phyloP scores from a whole-genome alignment of 2,888 invertebrate genomes.

The Acrocera orbiculus region DNA sequence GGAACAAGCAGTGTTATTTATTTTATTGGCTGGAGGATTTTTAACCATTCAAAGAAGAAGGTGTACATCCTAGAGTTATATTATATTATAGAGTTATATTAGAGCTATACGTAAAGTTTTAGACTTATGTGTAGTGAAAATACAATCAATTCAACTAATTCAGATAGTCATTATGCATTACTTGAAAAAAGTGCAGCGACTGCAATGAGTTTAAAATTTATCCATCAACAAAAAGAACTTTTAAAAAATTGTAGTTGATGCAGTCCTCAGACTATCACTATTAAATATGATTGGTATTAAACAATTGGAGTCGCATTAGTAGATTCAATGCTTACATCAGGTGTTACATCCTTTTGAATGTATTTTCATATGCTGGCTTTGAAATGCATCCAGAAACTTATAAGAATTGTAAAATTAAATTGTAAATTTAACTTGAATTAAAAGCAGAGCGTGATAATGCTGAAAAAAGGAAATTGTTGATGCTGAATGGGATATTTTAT shows the following conservation, averaged over 20 bases:
- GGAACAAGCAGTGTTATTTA: slow-evolving; percentile 95
- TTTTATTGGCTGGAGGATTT: slow-evolving; percentile 87
- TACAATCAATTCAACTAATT: slow-evolving; percentile 45
- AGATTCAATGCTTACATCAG: slow-evolving; percentile 73
- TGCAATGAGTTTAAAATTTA: slow-evolving; percentile 91
- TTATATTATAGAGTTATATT: no score
- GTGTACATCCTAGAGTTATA: slow-evolving; percentile 81
- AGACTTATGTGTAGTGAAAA: slow-evolving; percentile 59
- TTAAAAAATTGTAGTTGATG: slow-evolving; percentile 93
- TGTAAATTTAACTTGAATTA: slow-evolving; percentile 90
- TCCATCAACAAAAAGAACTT: slow-evolving; percentile 90
- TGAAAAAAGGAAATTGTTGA: slow-evolving; percentile 94
- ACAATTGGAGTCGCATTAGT: slow-evolving; percentile 77
- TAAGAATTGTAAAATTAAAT: slow-evolving; percentile 74
- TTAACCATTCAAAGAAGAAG: slow-evolving; percentile 89
- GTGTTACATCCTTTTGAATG: slow-evolving; percentile 98
- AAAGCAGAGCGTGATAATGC: slow-evolving; percentile 98
- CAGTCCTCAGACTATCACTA: slow-evolving; percentile 78
- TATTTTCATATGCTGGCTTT: slow-evolving; percentile 98
- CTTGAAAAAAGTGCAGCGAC: slow-evolving; percentile 87
- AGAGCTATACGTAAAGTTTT: slow-evolving; percentile 73
- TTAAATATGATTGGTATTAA: slow-evolving; percentile 99
- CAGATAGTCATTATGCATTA: slow-evolving; percentile 27
- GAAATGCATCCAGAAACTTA: slow-evolving; percentile 99
- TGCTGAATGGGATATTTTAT: slow-evolving; percentile 95